Evolutionary conservation across 2,113 vertebrate genomes (phyloP).

Genomic region (Oryzias curvinotus): DNA sequence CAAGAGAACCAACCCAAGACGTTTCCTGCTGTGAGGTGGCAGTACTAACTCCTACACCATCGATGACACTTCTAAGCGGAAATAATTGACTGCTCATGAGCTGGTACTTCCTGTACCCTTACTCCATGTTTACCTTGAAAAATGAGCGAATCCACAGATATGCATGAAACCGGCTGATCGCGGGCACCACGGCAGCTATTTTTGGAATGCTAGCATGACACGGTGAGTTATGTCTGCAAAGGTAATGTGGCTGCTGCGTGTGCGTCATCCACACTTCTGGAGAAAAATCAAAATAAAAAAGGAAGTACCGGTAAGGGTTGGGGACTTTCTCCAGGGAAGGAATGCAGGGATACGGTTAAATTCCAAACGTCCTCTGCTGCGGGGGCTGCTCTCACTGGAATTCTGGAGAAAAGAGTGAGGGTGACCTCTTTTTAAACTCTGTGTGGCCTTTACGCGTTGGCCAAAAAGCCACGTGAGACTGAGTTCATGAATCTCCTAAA

Average conservation of each 20-base stretch:
- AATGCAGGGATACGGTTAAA: slow-evolving; percentile 60
- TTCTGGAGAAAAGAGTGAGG: slow-evolving; percentile 26
- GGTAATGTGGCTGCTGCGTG: not conserved
- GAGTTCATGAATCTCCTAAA: no score
- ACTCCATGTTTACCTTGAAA: not conserved
- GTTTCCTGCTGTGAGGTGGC: no score
- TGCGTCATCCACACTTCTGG: not conserved
- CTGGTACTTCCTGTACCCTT: no score
- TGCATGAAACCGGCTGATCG: not conserved
- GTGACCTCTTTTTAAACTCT: slow-evolving; percentile 21
- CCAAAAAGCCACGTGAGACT: no score
- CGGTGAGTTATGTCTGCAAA: slow-evolving; percentile 2
- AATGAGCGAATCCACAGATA: not conserved
- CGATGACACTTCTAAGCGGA: no score
- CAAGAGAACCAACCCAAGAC: no score
- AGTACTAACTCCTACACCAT: no score
- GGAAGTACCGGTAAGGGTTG: slow-evolving; percentile 11
- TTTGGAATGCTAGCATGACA: not conserved
- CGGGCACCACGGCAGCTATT: slow-evolving; percentile 7
- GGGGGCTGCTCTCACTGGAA: slow-evolving; percentile 36
- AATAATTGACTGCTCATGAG: no score
- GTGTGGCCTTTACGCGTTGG: not conserved
- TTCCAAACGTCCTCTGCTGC: slow-evolving; percentile 44
- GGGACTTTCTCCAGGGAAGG: slow-evolving; percentile 24
- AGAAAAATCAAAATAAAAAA: not conserved